Percentiles rank a stretch among this genome's conserved stretches.
phyloP scores from a whole-genome alignment of 2,888 invertebrate species.

The Tanypteryx hageni region DNA sequence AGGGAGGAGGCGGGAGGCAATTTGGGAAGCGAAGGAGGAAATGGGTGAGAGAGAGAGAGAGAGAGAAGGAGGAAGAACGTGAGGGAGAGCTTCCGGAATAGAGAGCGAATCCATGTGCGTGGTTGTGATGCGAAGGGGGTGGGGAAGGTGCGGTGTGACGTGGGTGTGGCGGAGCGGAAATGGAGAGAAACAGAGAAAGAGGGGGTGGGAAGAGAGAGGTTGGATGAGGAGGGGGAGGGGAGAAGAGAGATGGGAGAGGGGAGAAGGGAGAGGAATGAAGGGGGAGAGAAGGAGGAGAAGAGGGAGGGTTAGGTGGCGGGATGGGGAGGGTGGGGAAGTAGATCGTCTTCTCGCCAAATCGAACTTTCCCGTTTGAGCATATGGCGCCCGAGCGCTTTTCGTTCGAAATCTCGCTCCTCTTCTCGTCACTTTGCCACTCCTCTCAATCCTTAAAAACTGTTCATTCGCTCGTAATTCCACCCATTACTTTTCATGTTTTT shows the following conservation, averaged over 20 bases:
- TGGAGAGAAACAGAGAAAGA: not conserved
- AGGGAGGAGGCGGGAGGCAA: not conserved
- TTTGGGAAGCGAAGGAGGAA: not conserved
- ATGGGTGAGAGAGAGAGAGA: not conserved
- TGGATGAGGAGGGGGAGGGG: not conserved
- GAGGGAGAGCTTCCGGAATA: not conserved
- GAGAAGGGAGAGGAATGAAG: not conserved
- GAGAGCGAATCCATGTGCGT: not conserved
- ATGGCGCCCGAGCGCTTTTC: too few species aligned
- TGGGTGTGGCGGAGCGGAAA: not conserved
- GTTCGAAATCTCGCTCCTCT: too few species aligned
- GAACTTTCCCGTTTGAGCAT: too few species aligned
- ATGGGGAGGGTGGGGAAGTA: too few species aligned
- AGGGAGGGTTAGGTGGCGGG: too few species aligned
- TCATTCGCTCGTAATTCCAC: too few species aligned
- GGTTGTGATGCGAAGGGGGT: too few species aligned
- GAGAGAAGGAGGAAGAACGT: not conserved
- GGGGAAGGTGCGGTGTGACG: slow-evolving; percentile 9
- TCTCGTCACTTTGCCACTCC: too few species aligned
- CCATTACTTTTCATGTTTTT: too few species aligned
- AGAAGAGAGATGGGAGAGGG: not conserved
- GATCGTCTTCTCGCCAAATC: too few species aligned
- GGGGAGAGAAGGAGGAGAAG: not conserved
- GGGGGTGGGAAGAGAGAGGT: not conserved
- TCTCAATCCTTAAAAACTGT: too few species aligned